A percentile compares a stretch with the other conserved stretches of the same genome.
These are phyloP conservation scores for Argyrosomus regius DNA, from an alignment of 2,797 vertebrate species.

Conservation along the genomic window DNA sequence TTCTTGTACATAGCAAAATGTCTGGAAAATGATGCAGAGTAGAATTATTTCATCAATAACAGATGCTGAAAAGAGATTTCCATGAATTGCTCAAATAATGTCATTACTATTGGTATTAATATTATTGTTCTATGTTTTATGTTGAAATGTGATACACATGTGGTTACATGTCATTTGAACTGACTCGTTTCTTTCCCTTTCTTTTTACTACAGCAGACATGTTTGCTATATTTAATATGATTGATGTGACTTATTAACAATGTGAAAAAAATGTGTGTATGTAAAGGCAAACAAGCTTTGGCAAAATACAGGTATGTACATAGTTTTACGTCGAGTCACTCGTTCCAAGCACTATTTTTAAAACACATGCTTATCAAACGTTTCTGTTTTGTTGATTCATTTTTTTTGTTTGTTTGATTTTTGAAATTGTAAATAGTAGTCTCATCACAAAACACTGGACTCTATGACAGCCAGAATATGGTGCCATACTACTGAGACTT, in stretches of 20 bases:
- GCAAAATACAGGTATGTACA: slow-evolving; percentile 76
- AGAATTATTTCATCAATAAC: slow-evolving; percentile 45
- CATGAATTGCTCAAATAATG: slow-evolving; percentile 55
- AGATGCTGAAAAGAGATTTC: slow-evolving; percentile 83
- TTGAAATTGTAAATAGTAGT: slow-evolving; percentile 68
- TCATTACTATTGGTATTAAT: slow-evolving; percentile 62
- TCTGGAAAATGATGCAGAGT: slow-evolving; percentile 40
- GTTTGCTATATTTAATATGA: slow-evolving; percentile 79
- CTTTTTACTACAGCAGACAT: slow-evolving; percentile 68
- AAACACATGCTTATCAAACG: slow-evolving; percentile 62
- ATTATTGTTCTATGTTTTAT: slow-evolving; percentile 68
- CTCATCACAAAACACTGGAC: slow-evolving; percentile 69
- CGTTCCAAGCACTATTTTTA: slow-evolving; percentile 77
- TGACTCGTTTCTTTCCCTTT: slow-evolving; percentile 40
- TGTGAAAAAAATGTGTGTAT: slow-evolving; percentile 62
- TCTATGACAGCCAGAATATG: slow-evolving; percentile 69
- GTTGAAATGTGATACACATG: slow-evolving; percentile 71
- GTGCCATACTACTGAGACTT: slow-evolving; percentile 81
- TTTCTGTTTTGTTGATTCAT: slow-evolving; percentile 47
- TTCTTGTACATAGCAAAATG: slow-evolving; percentile 66
- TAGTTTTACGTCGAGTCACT: slow-evolving; percentile 71
- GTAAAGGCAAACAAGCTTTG: slow-evolving; percentile 58
- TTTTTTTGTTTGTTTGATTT: slow-evolving; percentile 35
- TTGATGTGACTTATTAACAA: slow-evolving; percentile 78
- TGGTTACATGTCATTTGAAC: slow-evolving; percentile 64